Evolutionary conservation across 1,140 invertebrate genomes (phyloP), one percentile per base, ranked within the genome.

Genomic region (Neodiprion virginianus): DNA sequence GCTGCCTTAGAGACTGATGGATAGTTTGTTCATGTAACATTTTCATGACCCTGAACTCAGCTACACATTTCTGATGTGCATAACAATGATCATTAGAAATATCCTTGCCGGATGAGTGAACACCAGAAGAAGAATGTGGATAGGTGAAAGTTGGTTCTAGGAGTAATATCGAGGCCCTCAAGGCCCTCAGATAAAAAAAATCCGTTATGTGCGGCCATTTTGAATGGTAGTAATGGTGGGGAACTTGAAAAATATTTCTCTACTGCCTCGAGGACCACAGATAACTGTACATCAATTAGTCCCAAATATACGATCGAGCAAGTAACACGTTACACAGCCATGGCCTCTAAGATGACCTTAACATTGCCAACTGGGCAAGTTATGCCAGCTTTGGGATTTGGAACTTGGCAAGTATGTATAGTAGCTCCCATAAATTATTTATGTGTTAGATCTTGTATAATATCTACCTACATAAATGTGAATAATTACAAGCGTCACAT

Each of bases 311-410:
- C 4, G 11, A 8, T 8, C 53, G 53, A 5, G 53, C 11, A 61
- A 8, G 53, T 61, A 61, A 17, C 11, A 61, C 4, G 53, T 23
- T 17, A 69, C 28, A 40, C 28, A 40, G 28, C 14, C 66, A 77
- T 77, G 76, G 14, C 78, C 73, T 77, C 74, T 40, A 72, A 79
- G 74, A 8, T 79, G 10, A 72, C 69, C 67, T 53, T 82, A 50
- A 71, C 68, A 76, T 77, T 83, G 72, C 81, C 79, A n/a, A 85
- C 80, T 72, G 91, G 90, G 0, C 85, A 90, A 65, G 80, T 80
- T 21, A 91, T 93, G 88, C 92, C 92, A 3, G 81, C 89, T 72
- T 82, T 93, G 49, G 93, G 93, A 28, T 92, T 92, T 75, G 93
- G 93, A 21, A 93, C 92, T 21, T 93, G 92, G 92, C 90, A 92